These are phyloP conservation scores for Toxotes lorentzi DNA, from an alignment of 2,797 vertebrate species.

Conservation along the genomic window DNA sequence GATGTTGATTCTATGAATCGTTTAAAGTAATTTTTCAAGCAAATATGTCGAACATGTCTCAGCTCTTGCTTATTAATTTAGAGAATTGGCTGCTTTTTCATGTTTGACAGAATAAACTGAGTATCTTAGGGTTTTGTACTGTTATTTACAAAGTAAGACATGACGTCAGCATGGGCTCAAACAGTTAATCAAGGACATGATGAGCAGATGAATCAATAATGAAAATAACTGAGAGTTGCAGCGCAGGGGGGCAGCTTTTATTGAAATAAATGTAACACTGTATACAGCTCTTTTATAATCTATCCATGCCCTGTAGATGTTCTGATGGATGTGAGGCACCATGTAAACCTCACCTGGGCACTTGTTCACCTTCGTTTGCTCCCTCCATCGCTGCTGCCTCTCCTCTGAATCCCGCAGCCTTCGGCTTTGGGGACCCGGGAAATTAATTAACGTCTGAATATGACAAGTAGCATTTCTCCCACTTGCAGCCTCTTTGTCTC, in stretches of 20 bases:
- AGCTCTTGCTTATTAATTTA: not conserved
- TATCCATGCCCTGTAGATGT: not conserved
- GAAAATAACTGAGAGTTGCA: not conserved
- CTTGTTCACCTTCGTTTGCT: constrained; percentile 21
- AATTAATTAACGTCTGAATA: constrained; percentile 76
- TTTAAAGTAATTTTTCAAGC: not conserved
- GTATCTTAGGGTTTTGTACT: not conserved
- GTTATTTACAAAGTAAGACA: not conserved
- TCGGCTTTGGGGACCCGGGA: constrained; percentile 47
- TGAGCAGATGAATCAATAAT: not conserved
- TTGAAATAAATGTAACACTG: not conserved
- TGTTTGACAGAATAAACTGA: not conserved
- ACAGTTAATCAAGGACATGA: not conserved
- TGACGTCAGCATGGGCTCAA: not conserved
- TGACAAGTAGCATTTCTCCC: constrained; percentile 63
- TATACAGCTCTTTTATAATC: not conserved
- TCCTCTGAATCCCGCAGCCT: constrained; percentile 39
- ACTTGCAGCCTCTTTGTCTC: constrained; percentile 32
- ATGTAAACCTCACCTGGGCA: constrained; percentile 31
- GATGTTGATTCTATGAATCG: not conserved
- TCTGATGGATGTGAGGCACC: not conserved
- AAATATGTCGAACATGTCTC: not conserved
- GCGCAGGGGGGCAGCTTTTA: too few species aligned
- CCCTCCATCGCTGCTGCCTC: constrained; percentile 13
- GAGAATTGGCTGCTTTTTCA: not conserved